These are phyloP conservation scores for Acromyrmex charruanus DNA, from an alignment of 1,140 invertebrate species.

Conservation along the genomic window DNA sequence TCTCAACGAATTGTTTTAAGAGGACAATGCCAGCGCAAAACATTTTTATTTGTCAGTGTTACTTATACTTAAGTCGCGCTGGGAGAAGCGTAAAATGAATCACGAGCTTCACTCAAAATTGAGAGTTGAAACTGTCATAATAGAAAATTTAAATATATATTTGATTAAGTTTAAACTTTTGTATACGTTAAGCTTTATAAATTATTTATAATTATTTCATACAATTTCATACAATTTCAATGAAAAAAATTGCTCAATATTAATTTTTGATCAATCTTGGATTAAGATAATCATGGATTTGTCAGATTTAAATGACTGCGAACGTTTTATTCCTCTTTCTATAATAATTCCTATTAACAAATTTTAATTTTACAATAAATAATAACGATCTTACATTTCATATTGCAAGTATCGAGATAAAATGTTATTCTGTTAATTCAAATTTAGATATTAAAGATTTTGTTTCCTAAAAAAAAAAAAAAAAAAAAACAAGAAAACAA, in stretches of 20 bases:
- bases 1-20: conserved; percentile 21
- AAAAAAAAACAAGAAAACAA: too few relatives aligned
- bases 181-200: not conserved
- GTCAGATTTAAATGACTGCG: too few relatives aligned
- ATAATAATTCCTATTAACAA: too few relatives aligned
- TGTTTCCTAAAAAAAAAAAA: too few relatives aligned
- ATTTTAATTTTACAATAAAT: too few relatives aligned
- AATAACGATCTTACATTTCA: too few relatives aligned
- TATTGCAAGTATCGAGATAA: too few relatives aligned
- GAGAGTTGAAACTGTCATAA: not conserved
- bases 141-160: conserved; percentile 1
- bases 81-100: not conserved
- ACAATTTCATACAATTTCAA: not conserved
- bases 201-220: not conserved
- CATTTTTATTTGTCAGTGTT: conserved; percentile 1
- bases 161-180: not conserved
- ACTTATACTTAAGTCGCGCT: not conserved
- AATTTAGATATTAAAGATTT: too few relatives aligned
- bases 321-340: too few relatives aligned
- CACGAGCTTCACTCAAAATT: not conserved
- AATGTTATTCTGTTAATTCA: too few relatives aligned
- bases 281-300: too few relatives aligned
- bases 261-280: not conserved
- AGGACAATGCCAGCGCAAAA: not conserved
- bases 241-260: not conserved